Conservation (phyloP, 2,113 vertebrate genomes). For the Rhizomys pruinosus region DNA sequence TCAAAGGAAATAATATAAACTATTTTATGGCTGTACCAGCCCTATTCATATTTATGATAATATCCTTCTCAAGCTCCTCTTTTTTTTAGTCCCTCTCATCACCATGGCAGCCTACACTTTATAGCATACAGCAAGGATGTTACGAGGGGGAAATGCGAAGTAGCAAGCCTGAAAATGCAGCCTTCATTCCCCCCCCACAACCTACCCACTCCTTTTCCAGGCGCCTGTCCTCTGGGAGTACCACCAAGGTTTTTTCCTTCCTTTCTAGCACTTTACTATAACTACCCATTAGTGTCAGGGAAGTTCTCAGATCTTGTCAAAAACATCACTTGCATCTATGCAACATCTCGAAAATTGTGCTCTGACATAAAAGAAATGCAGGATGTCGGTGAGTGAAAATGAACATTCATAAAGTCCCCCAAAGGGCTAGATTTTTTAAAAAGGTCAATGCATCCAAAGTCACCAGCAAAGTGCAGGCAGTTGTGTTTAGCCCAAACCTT, state of each 20-base stretch:
- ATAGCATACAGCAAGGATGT: background rate
- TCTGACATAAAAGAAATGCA: conserved; percentile 32
- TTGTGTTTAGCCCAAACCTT: background rate
- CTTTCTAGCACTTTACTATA: conserved; percentile 12
- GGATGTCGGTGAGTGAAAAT: background rate
- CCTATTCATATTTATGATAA: background rate
- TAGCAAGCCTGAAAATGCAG: background rate
- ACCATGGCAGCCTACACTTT: background rate
- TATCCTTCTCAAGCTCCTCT: background rate
- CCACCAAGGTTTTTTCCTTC: background rate
- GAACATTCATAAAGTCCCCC: conserved; percentile 26
- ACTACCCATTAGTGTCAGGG: conserved; percentile 5
- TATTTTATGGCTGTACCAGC: background rate
- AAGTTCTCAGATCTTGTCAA: background rate
- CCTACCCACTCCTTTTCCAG: background rate
- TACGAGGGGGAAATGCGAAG: background rate
- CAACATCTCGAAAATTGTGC: background rate
- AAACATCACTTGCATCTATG: conserved; percentile 15
- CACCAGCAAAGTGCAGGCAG: background rate
- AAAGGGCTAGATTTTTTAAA: background rate
- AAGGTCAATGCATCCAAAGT: too few species aligned
- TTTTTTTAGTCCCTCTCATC: background rate
- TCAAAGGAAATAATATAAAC: background rate
- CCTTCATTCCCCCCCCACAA: background rate
- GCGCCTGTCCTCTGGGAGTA: background rate